A percentile compares a stretch with the other conserved stretches of the same genome.
phyloP scores from a whole-genome alignment of 1,140 invertebrate species.

The Drosophila parabipectinata region DNA sequence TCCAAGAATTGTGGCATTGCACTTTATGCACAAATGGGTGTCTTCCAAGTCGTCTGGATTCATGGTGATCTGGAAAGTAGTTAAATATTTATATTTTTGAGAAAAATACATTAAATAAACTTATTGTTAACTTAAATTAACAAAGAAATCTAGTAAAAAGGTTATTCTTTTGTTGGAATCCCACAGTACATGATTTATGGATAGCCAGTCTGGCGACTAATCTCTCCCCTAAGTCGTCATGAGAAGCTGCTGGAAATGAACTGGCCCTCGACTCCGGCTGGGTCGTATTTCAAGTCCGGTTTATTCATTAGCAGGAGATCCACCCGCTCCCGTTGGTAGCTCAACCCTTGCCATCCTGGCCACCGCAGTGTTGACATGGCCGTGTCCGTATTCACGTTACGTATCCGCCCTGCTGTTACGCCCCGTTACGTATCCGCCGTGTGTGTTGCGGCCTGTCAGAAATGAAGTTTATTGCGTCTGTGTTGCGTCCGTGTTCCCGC shows the following conservation, averaged over 20 bases:
- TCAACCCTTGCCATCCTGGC: slow-evolving; percentile 15
- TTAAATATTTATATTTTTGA: neutral
- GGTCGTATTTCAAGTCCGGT: slow-evolving; percentile 61
- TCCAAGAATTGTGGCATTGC: slow-evolving; percentile 91
- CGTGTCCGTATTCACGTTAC: slow-evolving; percentile 34
- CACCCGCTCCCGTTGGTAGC: slow-evolving; percentile 3
- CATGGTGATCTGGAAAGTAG: slow-evolving; percentile 32
- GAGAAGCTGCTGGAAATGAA: slow-evolving; percentile 20
- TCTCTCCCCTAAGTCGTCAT: slow-evolving; percentile 1
- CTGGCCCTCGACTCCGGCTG: slow-evolving; percentile 17
- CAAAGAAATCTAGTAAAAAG: neutral
- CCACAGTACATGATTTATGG: slow-evolving; percentile 32
- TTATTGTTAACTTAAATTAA: neutral
- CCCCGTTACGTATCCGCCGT: slow-evolving; percentile 48
- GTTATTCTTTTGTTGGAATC: neutral
- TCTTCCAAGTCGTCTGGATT: slow-evolving; percentile 89
- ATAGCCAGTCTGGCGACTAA: slow-evolving; percentile 17
- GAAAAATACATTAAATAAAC: neutral
- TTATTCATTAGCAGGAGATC: slow-evolving; percentile 60
- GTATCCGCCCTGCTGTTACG: slow-evolving; percentile 16
- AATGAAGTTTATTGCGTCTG: slow-evolving; percentile 80
- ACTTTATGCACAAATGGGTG: slow-evolving; percentile 93
- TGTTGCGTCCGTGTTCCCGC: slow-evolving; percentile 53
- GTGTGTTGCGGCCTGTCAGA: slow-evolving; percentile 76
- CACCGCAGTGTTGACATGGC: slow-evolving; percentile 73